Conservation (phyloP, 2,888 invertebrate species). For the Colletes collaris region DNA sequence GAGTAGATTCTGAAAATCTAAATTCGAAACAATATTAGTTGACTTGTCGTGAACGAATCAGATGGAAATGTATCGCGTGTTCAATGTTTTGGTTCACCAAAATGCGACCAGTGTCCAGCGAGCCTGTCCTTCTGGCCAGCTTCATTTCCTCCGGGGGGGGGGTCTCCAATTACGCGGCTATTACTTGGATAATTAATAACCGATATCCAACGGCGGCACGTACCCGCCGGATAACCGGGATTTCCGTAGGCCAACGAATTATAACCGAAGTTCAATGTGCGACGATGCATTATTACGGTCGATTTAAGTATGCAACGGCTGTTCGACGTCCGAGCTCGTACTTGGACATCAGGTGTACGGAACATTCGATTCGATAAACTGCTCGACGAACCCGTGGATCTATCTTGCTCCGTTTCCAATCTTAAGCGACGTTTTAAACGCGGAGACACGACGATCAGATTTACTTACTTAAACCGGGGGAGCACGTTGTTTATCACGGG, state of each 20-base stretch:
- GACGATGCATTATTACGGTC: conserved; percentile 40
- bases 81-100: conserved; percentile 18
- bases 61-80: not conserved
- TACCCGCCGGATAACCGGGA: conserved; percentile 63
- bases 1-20: no score
- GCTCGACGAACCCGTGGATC: no score
- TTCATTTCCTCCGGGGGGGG: conserved; percentile 49
- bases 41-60: no score
- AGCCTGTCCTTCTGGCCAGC: conserved; percentile 28
- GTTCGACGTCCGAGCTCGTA: conserved; percentile 1
- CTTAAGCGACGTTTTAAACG: no score
- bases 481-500: not conserved
- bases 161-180: conserved; percentile 74
- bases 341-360: conserved; percentile 23
- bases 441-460: not conserved
- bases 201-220: conserved; percentile 67
- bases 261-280: conserved; percentile 42
- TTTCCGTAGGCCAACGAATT: conserved; percentile 64
- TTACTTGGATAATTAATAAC: conserved; percentile 78
- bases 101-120: conserved; percentile 30
- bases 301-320: conserved; percentile 44
- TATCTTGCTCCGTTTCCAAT: no score
- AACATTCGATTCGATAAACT: not conserved
- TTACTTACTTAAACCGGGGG: not conserved
- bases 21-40: no score